Conservation (phyloP, 2,888 invertebrate genomes). For the Plagodis dolabraria region DNA sequence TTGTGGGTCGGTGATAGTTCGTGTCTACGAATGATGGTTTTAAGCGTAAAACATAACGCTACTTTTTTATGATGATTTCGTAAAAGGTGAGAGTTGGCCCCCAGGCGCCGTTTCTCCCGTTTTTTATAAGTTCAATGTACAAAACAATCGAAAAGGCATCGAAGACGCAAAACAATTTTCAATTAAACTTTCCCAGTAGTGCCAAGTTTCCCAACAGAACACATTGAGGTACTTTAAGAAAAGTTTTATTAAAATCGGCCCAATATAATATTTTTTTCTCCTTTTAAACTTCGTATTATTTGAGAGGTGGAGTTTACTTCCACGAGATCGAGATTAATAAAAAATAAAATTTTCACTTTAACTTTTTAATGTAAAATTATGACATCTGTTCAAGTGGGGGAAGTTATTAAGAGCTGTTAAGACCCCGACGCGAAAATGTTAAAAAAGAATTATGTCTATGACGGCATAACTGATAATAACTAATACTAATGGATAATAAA, state of each 20-base stretch:
- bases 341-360: slow-evolving; percentile 30
- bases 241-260: slow-evolving; percentile 39
- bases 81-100: too few species aligned
- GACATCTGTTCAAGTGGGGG: slow-evolving; percentile 18
- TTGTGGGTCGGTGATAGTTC: too few species aligned
- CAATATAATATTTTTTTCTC: slow-evolving; percentile 27
- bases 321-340: slow-evolving; percentile 20
- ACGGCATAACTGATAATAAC: too few species aligned
- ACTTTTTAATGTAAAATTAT: slow-evolving; percentile 32
- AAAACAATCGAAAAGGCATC: too few species aligned
- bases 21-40: too few species aligned
- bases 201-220: slow-evolving; percentile 10
- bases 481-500: too few species aligned
- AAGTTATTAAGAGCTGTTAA: slow-evolving; percentile 1
- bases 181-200: slow-evolving; percentile 17
- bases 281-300: slow-evolving; percentile 17
- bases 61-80: too few species aligned
- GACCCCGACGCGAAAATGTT: background rate
- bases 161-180: slow-evolving; percentile 7
- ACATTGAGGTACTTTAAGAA: slow-evolving; percentile 17
- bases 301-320: slow-evolving; percentile 19
- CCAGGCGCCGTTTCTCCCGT: too few species aligned
- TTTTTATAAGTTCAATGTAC: too few species aligned
- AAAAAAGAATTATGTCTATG: too few species aligned
- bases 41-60: too few species aligned